Evolutionary conservation across 2,888 invertebrate species (phyloP).

Genomic region (Drosophila pseudotalamancana): DNA sequence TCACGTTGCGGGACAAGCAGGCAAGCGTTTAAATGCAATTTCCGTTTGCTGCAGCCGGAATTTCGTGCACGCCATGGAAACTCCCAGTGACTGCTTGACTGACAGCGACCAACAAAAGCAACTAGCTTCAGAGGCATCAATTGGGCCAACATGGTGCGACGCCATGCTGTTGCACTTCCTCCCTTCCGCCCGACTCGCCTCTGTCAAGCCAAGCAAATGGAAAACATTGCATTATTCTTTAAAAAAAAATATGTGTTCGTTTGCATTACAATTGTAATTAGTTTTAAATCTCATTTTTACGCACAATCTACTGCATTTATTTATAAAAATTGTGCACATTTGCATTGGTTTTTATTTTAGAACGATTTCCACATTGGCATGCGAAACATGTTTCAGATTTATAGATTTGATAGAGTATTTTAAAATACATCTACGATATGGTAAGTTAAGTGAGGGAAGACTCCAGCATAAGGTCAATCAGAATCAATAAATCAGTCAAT

Average conservation of each 20-base stretch:
- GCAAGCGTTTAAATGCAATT: conserved; percentile 73
- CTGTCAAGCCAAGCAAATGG: conserved; percentile 1
- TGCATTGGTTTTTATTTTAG: too few relatives aligned
- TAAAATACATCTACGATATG: too few relatives aligned
- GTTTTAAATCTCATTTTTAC: too few relatives aligned
- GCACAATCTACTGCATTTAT: too few relatives aligned
- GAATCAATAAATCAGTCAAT: too few relatives aligned
- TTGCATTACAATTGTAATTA: neutral
- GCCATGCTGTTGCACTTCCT: conserved; percentile 18
- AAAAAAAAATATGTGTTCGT: neutral
- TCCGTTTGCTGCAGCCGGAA: conserved; percentile 72
- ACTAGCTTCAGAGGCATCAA: neutral
- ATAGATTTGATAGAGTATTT: too few relatives aligned
- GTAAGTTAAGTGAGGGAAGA: too few relatives aligned
- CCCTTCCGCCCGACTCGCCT: neutral
- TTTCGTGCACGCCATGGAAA: conserved; percentile 47
- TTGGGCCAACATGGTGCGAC: conserved; percentile 2
- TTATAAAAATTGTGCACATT: too few relatives aligned
- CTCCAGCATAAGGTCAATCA: too few relatives aligned
- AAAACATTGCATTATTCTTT: neutral
- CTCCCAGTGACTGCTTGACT: conserved; percentile 44
- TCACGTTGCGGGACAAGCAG: conserved; percentile 27
- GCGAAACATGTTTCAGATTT: too few relatives aligned
- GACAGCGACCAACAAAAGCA: conserved; percentile 10
- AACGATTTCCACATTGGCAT: too few relatives aligned